Evolutionary conservation across 2,113 vertebrate genomes (phyloP).

Genomic region (Cinclus cinclus): DNA sequence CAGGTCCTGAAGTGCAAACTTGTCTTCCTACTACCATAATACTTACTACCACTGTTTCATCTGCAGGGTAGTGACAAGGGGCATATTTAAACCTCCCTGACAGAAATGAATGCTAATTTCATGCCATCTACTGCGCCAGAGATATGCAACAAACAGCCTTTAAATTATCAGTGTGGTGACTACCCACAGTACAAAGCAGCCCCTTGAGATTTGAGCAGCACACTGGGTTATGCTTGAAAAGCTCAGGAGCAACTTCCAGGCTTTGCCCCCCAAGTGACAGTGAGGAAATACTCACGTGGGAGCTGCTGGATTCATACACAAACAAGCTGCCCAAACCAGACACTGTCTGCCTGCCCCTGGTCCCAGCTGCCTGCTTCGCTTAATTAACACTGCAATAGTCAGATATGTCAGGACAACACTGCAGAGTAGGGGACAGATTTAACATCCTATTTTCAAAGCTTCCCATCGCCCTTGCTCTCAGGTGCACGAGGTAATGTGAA

Average conservation of each 20-base stretch:
- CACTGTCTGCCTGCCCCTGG: background rate
- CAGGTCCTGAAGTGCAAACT: slow-evolving; percentile 81
- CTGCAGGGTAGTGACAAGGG: background rate
- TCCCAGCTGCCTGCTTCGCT: background rate
- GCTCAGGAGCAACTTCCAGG: background rate
- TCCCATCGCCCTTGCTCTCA: background rate
- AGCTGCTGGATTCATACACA: background rate
- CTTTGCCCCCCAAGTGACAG: background rate
- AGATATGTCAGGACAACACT: background rate
- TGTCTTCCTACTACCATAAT: background rate
- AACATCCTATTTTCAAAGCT: background rate
- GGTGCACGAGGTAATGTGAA: background rate
- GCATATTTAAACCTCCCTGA: background rate
- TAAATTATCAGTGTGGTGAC: background rate
- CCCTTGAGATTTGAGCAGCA: background rate
- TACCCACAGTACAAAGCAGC: background rate
- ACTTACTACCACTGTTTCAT: background rate
- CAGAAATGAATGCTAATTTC: background rate
- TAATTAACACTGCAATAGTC: background rate
- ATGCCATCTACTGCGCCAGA: background rate
- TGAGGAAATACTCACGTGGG: rapidly evolving
- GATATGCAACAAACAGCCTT: background rate
- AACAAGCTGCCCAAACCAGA: background rate
- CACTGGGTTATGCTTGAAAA: background rate
- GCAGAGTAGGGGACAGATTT: background rate